Base-by-base conservation (phyloP, 2,113 vertebrate species). In the Vireo altiloquus region DNA sequence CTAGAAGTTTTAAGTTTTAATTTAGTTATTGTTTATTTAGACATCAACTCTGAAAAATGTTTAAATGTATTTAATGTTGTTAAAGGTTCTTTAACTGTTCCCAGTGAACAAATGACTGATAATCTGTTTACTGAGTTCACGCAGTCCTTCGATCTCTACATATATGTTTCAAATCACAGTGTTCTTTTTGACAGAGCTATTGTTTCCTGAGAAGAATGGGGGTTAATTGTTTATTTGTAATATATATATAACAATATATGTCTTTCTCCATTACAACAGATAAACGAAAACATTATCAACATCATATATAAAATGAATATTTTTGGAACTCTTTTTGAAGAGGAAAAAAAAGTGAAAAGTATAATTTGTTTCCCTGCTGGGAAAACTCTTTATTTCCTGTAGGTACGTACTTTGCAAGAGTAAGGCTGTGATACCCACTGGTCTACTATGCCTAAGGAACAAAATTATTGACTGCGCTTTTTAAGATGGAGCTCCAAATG, bases 321-420 rank as follows among this genome's bases (percentile, higher is more conserved):
- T 69, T n/a, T 18, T 13, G 2, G 2, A 11, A 5, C 2, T 19
- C 6, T 25, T 53, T 61, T 61, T 35, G 22, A 9, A 10, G 7
- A 9, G 7, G 3, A 11, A 22, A 21, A 18, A 22, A 27, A 49
- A 28, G 3, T 30, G 13, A 46, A 10, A 23, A 8, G 0, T 4
- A 39, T 23, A 0, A 47, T 22, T 79, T 30, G 15, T 46, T 81
- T 68, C 31, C 18, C 15, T 65, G 6, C 13, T 39, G 25, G 68
- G 21, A 79, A 87, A 75, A 49, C 6, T 57, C 16, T 39, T 9
- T n/a, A 10, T 87, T 70, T 87, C 10, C 20, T 37, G 5, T 16
- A 22, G 1, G 1, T 44, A 7, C 39, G 24, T 39, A 2, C 7
- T 66, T 44, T 49, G 30, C 10, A 44, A 44, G 11, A 16, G 11